A percentile compares a stretch with the other conserved stretches of the same genome.
Evolutionary conservation across 2,888 invertebrate genomes (phyloP).

Genomic region (Seira musarum): DNA sequence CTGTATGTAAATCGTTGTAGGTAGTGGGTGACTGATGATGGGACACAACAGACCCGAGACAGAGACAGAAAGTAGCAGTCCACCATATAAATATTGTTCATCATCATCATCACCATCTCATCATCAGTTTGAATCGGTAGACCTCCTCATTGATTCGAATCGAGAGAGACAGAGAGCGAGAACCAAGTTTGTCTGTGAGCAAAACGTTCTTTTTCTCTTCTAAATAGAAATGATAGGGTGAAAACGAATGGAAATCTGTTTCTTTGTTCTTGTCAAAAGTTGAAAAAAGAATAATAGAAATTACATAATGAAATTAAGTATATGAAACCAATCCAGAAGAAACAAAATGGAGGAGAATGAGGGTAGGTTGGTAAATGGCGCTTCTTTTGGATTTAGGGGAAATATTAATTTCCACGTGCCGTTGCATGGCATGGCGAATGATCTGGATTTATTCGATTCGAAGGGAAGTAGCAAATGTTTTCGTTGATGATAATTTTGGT

Average conservation of each 20-base stretch:
- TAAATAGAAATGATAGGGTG: conserved; percentile 5
- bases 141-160: background rate
- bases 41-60: conserved; percentile 42
- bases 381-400: background rate
- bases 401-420: background rate
- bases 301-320: too few species aligned
- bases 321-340: too few species aligned
- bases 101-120: background rate
- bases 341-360: too few species aligned
- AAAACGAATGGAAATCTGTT: background rate
- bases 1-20: conserved; percentile 57
- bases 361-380: background rate
- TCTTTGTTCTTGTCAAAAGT: background rate
- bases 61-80: conserved; percentile 14
- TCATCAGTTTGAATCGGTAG: background rate
- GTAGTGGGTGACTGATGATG: conserved; percentile 35
- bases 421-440: background rate
- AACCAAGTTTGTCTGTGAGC: conserved; percentile 12
- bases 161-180: conserved; percentile 25
- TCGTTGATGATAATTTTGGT: background rate
- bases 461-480: background rate
- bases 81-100: background rate
- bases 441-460: background rate
- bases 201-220: conserved; percentile 4
- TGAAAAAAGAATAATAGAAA: background rate